Evolutionary conservation across 2,113 vertebrate species (phyloP), one percentile per base, ranked within the genome.

Genomic region (Corythoichthys haematopterus): DNA sequence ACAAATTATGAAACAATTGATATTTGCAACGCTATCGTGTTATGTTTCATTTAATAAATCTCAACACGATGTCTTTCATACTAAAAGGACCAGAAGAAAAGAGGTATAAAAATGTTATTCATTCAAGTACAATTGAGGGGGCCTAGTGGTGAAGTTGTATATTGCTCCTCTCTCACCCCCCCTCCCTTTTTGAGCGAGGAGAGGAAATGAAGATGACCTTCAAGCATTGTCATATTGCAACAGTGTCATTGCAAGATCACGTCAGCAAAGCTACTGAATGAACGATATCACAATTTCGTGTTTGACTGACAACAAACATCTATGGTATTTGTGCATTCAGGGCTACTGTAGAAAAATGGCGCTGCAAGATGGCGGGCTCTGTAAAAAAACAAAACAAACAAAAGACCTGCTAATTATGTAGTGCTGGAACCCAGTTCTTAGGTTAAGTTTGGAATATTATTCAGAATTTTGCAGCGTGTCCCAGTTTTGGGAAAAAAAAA

Each of bases 141-240:
- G 55, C 55, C 60, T 33, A 6, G 43, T 33, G 43, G 43, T 46
- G 60, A 62, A 28, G 43, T 62, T 62, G 60, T 45, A 33, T 33
- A 28, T 45, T 46, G 43, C 2, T 33, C 20, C 3, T 11, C 20
- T 43, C 40, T 43, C 40, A 43, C 33, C 45, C 43, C 11, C 40
- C 40, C 60, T 46, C 60, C 40, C n/a, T 14, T 45, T 62, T 13
- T 13, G 16, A 20, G 11, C 20, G 12, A 62, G 40, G 60, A 14
- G 43, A 62, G 20, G 60, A 46, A 61, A 61, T 43, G 38, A 16
- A 40, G 40, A 47, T 62, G 60, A 62, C 60, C 60, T 62, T 62
- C 60, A 46, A 62, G 43, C 43, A 3, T 62, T 46, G 43, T 13
- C n/a, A 46, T 62, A 46, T 5, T 62, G 60, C n/a, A 62, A 62